These are phyloP conservation scores for Cheilosia soror DNA, from an alignment of 2,888 invertebrate species.

Conservation along the genomic window DNA sequence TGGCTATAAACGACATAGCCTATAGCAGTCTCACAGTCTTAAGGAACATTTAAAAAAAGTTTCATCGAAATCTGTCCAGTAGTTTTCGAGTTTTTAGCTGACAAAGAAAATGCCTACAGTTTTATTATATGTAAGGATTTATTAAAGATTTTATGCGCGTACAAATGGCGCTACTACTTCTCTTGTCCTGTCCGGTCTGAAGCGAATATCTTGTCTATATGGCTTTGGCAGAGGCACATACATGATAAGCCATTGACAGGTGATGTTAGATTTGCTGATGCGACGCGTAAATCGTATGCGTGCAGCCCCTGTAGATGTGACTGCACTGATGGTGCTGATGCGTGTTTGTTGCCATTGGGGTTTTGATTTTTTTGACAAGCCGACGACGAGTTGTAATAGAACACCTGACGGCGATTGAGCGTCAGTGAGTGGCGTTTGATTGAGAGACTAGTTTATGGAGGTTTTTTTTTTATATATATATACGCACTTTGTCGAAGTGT, in stretches of 20 bases:
- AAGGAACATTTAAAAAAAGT: no score
- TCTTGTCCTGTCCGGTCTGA: conserved; percentile 32
- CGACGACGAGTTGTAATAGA: conserved; percentile 64
- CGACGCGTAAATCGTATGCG: conserved; percentile 58
- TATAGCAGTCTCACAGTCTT: no score
- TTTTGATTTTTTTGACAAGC: conserved; percentile 63
- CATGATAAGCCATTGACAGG: conserved; percentile 65
- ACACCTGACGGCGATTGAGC: conserved; percentile 59
- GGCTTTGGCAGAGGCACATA: conserved; percentile 22
- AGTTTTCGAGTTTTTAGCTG: no score
- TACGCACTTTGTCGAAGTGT: neutral
- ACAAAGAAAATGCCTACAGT: no score
- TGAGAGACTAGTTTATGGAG: conserved; percentile 61
- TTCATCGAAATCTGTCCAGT: no score
- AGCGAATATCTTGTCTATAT: conserved; percentile 35
- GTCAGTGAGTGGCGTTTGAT: conserved; percentile 56
- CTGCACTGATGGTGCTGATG: conserved; percentile 40
- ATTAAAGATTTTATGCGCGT: conserved; percentile 75
- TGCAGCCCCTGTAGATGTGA: conserved; percentile 39
- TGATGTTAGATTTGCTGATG: conserved; percentile 63
- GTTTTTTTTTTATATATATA: neutral
- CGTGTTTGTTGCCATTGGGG: conserved; percentile 57
- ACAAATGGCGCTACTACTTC: conserved; percentile 70
- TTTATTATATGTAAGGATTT: no score
- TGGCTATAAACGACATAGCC: no score